Base-by-base conservation (phyloP, 2,888 invertebrate species). In the Cheiracanthium punctorium region DNA sequence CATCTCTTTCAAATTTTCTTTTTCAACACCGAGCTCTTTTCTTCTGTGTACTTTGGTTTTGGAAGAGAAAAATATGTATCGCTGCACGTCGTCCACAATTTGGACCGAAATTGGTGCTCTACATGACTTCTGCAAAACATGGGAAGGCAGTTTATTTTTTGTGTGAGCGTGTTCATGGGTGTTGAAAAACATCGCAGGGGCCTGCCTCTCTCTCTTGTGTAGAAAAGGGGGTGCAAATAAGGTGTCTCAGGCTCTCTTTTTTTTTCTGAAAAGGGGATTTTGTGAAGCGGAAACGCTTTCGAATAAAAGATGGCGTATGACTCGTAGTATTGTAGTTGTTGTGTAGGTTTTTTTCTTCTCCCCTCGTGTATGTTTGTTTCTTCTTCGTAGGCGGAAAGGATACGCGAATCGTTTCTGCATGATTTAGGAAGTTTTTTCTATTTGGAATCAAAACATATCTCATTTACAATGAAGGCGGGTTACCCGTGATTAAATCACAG, bases 81-180 rank as follows among this genome's bases (percentile, higher is more conserved):
- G 43, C 29, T 7, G 71, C 29, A 28, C 43, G 79, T 70, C 79
- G 79, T 37, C 52, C 30, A 65, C 64, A 75, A 75, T 73, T 84
- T 84, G 65, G 70, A n/a, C 72, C 77, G 48, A 77, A 84, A 84
- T 84, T 84, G 82, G 76, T 33, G 72, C 65, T 84, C 73, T 85
- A 85, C 84, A 85, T 85, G 58, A 24, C 24, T 58, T 58, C 58
- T 58, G 24, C n/a, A 58, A 58, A 58, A 58, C 58, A 58, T 58
- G 58, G 58, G 58, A 24, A 58, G 43, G 58, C 58, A 58, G 58
- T 58, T 58, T 58, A 58, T 58, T 58, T 58, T 58, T 58, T 58
- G 58, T 58, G 17, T 10, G 17, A 48, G 17, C 14, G 48, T 10
- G 58, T n/a, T 10, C 1, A 20, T 7, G 32, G 32, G 67, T 30